Conservation (phyloP, 2,113 vertebrate genomes). For the Podocnemis expansa region DNA sequence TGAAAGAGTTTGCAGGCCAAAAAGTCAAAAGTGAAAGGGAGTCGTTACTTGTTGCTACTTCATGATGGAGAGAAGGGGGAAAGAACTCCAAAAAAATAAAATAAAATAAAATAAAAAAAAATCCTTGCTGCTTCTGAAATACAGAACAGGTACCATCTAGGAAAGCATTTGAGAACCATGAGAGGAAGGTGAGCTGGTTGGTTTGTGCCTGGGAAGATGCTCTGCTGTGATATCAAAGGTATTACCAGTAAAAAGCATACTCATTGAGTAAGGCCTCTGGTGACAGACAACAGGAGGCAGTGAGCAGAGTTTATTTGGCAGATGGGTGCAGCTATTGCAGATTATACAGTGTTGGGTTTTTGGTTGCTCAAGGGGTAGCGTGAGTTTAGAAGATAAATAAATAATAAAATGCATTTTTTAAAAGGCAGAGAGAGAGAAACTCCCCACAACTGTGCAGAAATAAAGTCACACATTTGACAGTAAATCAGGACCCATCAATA, state of each 20-base stretch:
- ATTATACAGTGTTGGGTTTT: slow-evolving; percentile 70
- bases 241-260: not conserved
- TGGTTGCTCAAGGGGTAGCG: slow-evolving; percentile 73
- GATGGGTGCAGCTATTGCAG: slow-evolving; percentile 71
- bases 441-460: not conserved
- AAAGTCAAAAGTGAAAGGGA: slow-evolving; percentile 64
- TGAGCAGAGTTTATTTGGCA: slow-evolving; percentile 65
- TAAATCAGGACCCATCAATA: not conserved
- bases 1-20: slow-evolving; percentile 73
- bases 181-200: not conserved
- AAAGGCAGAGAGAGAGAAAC: not conserved
- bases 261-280: slow-evolving; percentile 6
- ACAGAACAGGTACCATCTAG: not conserved
- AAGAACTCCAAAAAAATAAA: not conserved
- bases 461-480: not conserved
- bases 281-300: slow-evolving; percentile 36
- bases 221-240: not conserved
- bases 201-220: not conserved
- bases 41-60: slow-evolving; percentile 39
- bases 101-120: too few species aligned
- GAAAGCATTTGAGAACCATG: not conserved
- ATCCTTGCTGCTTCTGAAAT: not conserved
- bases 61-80: not conserved
- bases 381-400: slow-evolving; percentile 64
- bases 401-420: slow-evolving; percentile 48